A percentile compares a stretch with the other conserved stretches of the same genome.
Conservation (phyloP, 2,888 invertebrate species). For the Lamellibrachia satsuma region DNA sequence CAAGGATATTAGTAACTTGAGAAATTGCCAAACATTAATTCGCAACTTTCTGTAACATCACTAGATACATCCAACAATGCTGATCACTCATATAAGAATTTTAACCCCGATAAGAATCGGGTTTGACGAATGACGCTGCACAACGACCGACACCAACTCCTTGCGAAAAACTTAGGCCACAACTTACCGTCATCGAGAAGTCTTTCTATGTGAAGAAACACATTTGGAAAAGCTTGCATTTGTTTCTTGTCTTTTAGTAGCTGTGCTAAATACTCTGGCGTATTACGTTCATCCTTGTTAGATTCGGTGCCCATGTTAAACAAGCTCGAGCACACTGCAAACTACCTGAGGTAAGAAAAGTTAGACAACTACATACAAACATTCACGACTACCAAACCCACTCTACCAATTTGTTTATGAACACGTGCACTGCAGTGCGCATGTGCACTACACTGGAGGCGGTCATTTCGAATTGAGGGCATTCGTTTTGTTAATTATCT, state of each 20-base stretch:
- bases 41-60: not conserved
- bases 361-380: constrained; percentile 58
- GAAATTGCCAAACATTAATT: not conserved
- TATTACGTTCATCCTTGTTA: constrained; percentile 43
- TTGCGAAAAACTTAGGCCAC: constrained; percentile 3
- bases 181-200: constrained; percentile 95
- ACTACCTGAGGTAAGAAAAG: constrained; percentile 57
- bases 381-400: constrained; percentile 46
- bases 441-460: constrained; percentile 43
- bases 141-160: not conserved
- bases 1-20: not conserved
- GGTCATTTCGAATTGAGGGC: constrained; percentile 3
- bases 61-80: not conserved
- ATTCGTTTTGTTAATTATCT: not conserved
- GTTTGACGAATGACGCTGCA: not conserved
- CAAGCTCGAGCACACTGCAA: constrained; percentile 50
- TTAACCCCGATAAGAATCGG: not conserved
- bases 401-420: constrained; percentile 59
- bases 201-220: constrained; percentile 98
- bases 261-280: constrained; percentile 97
- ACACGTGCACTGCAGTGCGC: constrained; percentile 61
- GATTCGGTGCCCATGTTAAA: constrained; percentile 62
- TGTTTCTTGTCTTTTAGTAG: constrained; percentile 99
- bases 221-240: constrained; percentile 98
- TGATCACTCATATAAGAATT: not conserved